Base-by-base conservation (phyloP, 1,140 invertebrate genomes). In the Phenacoccus solenopsis region DNA sequence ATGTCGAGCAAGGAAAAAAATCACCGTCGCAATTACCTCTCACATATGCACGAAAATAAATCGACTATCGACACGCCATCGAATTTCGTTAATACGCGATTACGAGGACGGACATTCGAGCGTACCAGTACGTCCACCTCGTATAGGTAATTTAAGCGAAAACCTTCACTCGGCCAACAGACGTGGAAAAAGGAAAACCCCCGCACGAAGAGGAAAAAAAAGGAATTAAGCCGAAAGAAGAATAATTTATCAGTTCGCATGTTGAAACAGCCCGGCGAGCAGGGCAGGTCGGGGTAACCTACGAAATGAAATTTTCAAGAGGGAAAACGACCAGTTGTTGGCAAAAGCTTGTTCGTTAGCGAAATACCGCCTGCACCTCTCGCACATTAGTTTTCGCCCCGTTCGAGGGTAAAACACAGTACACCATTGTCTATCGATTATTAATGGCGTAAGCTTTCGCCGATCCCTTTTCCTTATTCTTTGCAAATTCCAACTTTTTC, bases 221-320 rank as follows among this genome's bases (percentile, higher is more conserved):
- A 27, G 22, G 59, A 64, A 64, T 59, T 59, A 59, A 25, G 59
- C 4, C 13, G 20, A 49, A 25, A 64, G 59, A 24, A 64, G 59
- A 64, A 64, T 64, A 64, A 64, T 64, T 64, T 64, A 64, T 64
- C 25, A 64, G 59, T 25, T 64, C 59, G 59, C 59, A 64, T 64
- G 59, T 64, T 25, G 25, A 64, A 64, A 22, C 59, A 16, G 59
- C 25, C 3, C 38, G 30, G 20, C 38, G 38, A 9, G 38, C 16
- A 49, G 4, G 20, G 32, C 32, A 38, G 4, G 20, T 22, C 22
- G 20, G 59, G 59, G 59, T 16, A 20, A 22, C 25, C 59, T 24
- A 3, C 25, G 25, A 64, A 64, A 64, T 64, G 59, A 64, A 64
- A 64, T 64, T 64, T 64, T 64, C 59, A 64, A 64, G 13, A 64